Conservation (phyloP, 2,888 invertebrate species). For the Melanostoma scalare region DNA sequence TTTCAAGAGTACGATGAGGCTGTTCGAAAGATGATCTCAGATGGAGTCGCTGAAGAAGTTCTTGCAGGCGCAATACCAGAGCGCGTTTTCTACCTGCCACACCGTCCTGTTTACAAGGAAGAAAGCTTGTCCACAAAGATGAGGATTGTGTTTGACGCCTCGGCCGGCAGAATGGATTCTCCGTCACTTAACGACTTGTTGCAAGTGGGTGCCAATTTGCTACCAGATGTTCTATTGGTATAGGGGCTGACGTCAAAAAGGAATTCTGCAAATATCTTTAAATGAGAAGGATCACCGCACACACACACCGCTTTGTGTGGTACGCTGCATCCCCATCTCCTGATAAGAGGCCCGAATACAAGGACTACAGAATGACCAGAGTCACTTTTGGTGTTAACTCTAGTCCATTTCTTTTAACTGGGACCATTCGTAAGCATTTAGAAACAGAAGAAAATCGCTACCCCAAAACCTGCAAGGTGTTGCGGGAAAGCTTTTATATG, state of each 20-base stretch:
- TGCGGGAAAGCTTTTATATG: slow-evolving; percentile 30
- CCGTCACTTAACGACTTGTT: slow-evolving; percentile 24
- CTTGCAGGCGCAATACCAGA: too few relatives aligned
- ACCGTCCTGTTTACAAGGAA: too few relatives aligned
- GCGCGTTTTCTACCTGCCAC: too few relatives aligned
- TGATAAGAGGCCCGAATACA: background rate
- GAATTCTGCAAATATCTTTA: slow-evolving; percentile 6
- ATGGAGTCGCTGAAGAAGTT: too few relatives aligned
- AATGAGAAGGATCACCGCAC: slow-evolving; percentile 5
- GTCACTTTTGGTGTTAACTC: slow-evolving; percentile 8
- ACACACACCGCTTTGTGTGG: slow-evolving; percentile 19
- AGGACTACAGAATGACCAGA: slow-evolving; percentile 16
- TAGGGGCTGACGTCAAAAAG: slow-evolving; percentile 18
- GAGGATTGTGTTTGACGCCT: too few relatives aligned
- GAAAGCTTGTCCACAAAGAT: too few relatives aligned
- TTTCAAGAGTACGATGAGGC: too few relatives aligned
- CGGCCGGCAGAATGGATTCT: background rate
- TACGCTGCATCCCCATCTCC: background rate
- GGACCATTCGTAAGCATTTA: slow-evolving; percentile 28
- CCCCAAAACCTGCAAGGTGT: slow-evolving; percentile 12
- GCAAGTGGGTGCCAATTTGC: slow-evolving; percentile 20
- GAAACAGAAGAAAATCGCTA: background rate
- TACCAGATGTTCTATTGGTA: slow-evolving; percentile 23
- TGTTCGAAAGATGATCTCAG: too few relatives aligned
- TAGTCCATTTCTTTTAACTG: slow-evolving; percentile 15